phyloP scores from a whole-genome alignment of 2,888 invertebrate genomes.

The Drosophila nr. medialis region DNA sequence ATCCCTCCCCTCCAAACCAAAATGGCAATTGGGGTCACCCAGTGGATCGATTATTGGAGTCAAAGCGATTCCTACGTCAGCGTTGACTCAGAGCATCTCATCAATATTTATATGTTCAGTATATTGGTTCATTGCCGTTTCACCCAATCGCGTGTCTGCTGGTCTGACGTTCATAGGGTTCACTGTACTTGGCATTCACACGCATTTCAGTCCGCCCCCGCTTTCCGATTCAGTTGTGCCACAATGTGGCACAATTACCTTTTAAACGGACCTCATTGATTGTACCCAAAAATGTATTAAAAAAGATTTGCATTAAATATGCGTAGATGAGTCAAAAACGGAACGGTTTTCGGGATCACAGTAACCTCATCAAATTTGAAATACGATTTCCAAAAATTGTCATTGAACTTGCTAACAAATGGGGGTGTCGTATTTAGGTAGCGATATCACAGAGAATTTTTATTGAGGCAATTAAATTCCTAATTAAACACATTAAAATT shows the following conservation, averaged over 20 bases:
- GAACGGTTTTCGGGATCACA: constrained; percentile 18
- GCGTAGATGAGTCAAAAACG: constrained; percentile 23
- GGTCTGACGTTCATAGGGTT: constrained; percentile 55
- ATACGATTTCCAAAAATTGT: constrained; percentile 19
- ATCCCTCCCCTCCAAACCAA: constrained; percentile 15
- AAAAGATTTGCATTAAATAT: constrained; percentile 15
- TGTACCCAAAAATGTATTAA: constrained; percentile 24
- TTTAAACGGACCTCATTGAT: constrained; percentile 63
- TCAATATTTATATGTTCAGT: constrained; percentile 30
- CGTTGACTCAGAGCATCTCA: constrained; percentile 50
- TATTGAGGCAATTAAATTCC: not conserved
- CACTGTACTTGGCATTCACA: constrained; percentile 50
- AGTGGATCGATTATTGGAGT: not conserved
- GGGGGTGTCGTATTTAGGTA: not conserved
- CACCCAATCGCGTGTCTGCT: constrained; percentile 60
- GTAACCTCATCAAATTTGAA: constrained; percentile 4
- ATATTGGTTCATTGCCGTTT: constrained; percentile 71
- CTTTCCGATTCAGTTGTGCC: constrained; percentile 6
- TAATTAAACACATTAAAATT: not conserved
- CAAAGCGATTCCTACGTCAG: constrained; percentile 25
- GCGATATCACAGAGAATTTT: not conserved
- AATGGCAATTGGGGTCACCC: constrained; percentile 44
- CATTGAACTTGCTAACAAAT: constrained; percentile 57
- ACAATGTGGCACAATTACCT: constrained; percentile 71
- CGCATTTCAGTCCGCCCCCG: constrained; percentile 9